Evolutionary conservation across 2,888 invertebrate genomes (phyloP), one percentile per base, ranked within the genome.

Genomic region (Brachypterus glaber): DNA sequence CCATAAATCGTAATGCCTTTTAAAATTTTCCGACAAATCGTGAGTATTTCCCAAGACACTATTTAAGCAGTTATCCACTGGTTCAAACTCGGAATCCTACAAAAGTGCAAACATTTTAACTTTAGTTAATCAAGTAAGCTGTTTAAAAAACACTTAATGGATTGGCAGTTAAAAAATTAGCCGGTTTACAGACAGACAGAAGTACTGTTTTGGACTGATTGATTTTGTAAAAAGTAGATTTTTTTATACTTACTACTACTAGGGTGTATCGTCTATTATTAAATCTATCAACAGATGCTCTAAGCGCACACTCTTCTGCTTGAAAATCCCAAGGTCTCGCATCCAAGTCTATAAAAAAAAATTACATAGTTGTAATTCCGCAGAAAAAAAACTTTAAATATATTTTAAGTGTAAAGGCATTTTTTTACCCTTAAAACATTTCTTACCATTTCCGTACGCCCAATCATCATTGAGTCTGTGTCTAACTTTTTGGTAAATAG

Each of bases 241-340:
- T n/a, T 12, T 34, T 35, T 32, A 27, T 21, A 47, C 49, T 51
- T 48, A 60, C 60, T 39, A 55, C 57, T 30, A 51, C 41, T 29
- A 57, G 57, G 7, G 55, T 54, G 40, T 98, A 97, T 46, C 97
- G 76, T 14, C 97, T 77, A 58, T 85, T 82, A 65, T 98, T 97
- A 59, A 98, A 98, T 41, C 91, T 77, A 68, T 98, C 97, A 2
- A 98, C 96, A 47, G 88, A 89, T 1, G 87, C 83, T 44, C 96
- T 76, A 40, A 99, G 68, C 8, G 91, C 84, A 64, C 93, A 92
- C 62, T 99, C 98, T 63, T 98, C 97, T 18, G 89, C 91, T 69
- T 98, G 88, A 54, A 91, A 97, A 64, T 98, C 96, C 95, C 95
- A 96, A 1, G 96, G 96, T 43, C 93, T 75, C 0, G 95, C 95